Evolutionary conservation across 1,140 invertebrate species (phyloP), one percentile per base, ranked within the genome.

Genomic region (Eupristina koningsbergeri): DNA sequence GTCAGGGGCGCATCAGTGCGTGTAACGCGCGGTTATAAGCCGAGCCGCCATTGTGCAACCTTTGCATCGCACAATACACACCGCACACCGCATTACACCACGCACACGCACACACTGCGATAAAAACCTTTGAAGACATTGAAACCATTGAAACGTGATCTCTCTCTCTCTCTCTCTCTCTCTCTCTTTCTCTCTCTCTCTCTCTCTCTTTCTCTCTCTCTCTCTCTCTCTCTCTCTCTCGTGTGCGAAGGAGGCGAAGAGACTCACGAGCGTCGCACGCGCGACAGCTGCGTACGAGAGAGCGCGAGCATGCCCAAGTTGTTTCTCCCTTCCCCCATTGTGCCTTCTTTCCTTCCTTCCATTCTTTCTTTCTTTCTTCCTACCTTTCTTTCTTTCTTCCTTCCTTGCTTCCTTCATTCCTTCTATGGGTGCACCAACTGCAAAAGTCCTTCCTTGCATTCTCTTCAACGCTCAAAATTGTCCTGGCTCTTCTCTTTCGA

Each of bases 81-180:
- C n/a, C n/a, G n/a, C n/a, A n/a, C n/a, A n/a, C n/a, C n/a, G n/a
- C n/a, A n/a, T n/a, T n/a, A n/a, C n/a, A n/a, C n/a, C n/a, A n/a
- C n/a, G n/a, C n/a, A n/a, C n/a, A n/a, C n/a, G n/a, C n/a, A n/a
- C n/a, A n/a, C 63, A 50, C 64, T 69, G 53, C 80, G 79, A 87
- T 78, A 81, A 84, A 71, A 87, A 86, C 76, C 83, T 86, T 86
- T 85, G 84, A 84, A 86, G 86, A 79, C 83, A 73, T 84, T 80
- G 86, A 84, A 83, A 87, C 77, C 83, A 87, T 86, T 87, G 87
- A 87, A 87, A 86, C 86, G 85, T 80, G 85, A 88, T 89, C 86
- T 81, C 83, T 61, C 79, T 13, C 11, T 5, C 41, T 45, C 41
- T 5, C 41, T 45, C 41, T 45, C 41, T 45, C 11, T 5, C 83